Base-by-base conservation (phyloP, 2,888 invertebrate genomes). In the Allacma fusca region DNA sequence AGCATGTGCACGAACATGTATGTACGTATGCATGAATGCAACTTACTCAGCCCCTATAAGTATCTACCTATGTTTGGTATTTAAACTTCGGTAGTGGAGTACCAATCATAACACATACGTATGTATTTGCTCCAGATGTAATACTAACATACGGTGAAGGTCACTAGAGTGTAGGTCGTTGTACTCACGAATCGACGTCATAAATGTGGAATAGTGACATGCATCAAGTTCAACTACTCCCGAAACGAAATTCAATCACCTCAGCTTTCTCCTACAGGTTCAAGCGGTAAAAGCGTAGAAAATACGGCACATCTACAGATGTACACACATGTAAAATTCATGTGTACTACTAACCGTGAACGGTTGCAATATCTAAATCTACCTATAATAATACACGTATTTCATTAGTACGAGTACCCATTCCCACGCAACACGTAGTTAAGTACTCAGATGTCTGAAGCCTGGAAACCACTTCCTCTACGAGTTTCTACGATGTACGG, bases 161-260 rank as follows among this genome's bases (percentile, higher is more conserved):
- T 50, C 50, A 50, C 50, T 50, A n/a, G 50, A 50, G 50, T 50
- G 50, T 50, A 50, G 50, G 50, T 50, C 50, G 50, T 50, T 50
- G 50, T n/a, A 50, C 50, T 50, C 19, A 5, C 19, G n/a, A 50
- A 12, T 50, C 50, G 19, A 50, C 50, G 50, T 50, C 50, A 50
- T n/a, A 5, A 50, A 12, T n/a, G 50, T 50, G 50, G 50, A 5
- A 50, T 50, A 50, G 50, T 50, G 50, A 50, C 50, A 50, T 50
- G 50, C 50, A 50, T 50, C 19, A 50, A 50, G 50, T 50, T 50
- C 50, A 50, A 50, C 50, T 5, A 16, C 16, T 16, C 50, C 50
- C 19, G 16, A 50, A 2, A 16, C n/a, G 50, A 50, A 50, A 50
- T 50, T 50, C 50, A 50, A 50, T 50, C 50, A 50, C 50, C 50